Base-by-base conservation (phyloP, 2,113 vertebrate genomes). In the Merops nubicus region DNA sequence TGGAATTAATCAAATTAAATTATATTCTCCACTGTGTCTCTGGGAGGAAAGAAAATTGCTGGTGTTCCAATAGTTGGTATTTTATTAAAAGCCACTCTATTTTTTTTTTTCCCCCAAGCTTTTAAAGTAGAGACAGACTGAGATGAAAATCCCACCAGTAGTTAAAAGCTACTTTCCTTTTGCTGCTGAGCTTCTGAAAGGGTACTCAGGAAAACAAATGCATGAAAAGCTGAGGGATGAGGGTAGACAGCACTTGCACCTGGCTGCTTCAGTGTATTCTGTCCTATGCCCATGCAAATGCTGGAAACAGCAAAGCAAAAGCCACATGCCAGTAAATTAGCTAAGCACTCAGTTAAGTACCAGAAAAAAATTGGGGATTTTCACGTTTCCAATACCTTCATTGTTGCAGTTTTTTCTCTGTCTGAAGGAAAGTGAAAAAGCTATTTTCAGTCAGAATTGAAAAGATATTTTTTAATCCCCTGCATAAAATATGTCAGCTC, bases 11-110 rank as follows among this genome's bases (percentile, higher is more conserved):
- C 50, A 68, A 95, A 89, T 96, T 91, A 89, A 95, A 82, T 88
- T 40, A 31, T 68, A 62, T 89, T 94, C 28, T 84, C 63, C 50
- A n/a, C 21, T 1, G 9, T 80, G 50, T 90, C 51, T 94, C 88
- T 53, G 42, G 12, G 50, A 93, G n/a, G 82, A 90, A 93, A 70
- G 90, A 94, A 93, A 92, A 93, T 86, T 84, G 70, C 82, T 84
- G 60, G 64, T 87, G 19, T 78, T 95, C 70, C 59, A 94, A 80
- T 60, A 77, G 47, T 51, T 88, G 15, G 34, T 89, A 43, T 51
- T 68, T 91, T 91, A 97, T 96, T 95, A 95, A 95, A 96, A 96
- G 88, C 60, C 59, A 64, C 56, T 91, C 85, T 90, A 22, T 29
- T 65, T 86, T 96, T 85, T 92, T 82, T 11, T 40, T 8, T 15